phyloP scores from a whole-genome alignment of 2,113 vertebrate species.

The Nesospiza acunhae region DNA sequence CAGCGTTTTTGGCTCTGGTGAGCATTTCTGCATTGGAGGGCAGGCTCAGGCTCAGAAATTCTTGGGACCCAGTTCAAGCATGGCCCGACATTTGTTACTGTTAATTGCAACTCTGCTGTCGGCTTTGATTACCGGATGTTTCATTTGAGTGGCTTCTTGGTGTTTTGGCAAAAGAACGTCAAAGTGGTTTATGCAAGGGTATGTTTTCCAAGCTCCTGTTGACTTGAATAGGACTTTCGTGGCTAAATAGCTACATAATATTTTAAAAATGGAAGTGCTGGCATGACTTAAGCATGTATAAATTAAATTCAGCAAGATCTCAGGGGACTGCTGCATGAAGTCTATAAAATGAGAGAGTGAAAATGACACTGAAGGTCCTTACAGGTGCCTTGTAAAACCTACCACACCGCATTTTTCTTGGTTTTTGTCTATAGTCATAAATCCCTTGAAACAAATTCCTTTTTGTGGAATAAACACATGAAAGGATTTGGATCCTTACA shows the following conservation, averaged over 20 bases:
- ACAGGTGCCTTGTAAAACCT: background rate
- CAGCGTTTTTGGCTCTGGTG: conserved; percentile 11
- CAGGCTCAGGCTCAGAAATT: conserved; percentile 48
- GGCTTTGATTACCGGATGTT: conserved; percentile 54
- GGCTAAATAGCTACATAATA: conserved; percentile 15
- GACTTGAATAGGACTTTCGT: conserved; percentile 48
- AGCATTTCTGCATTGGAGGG: conserved; percentile 11
- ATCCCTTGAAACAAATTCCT: conserved; percentile 20
- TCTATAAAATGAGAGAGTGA: background rate
- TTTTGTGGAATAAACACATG: conserved; percentile 17
- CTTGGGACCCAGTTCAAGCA: conserved; percentile 57
- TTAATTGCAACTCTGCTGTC: conserved; percentile 45
- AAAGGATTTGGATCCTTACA: conserved; percentile 15
- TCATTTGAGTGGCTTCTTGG: conserved; percentile 37
- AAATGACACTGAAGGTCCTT: background rate
- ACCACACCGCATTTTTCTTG: background rate
- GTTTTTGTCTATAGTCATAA: background rate
- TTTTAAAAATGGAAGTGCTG: conserved; percentile 18
- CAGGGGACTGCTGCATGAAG: conserved; percentile 8
- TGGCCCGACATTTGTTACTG: conserved; percentile 27
- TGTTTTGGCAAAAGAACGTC: conserved; percentile 36
- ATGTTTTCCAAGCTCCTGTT: conserved; percentile 54
- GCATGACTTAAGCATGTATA: conserved; percentile 15
- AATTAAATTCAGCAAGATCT: conserved; percentile 51
- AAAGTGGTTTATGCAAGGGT: conserved; percentile 12